A percentile compares a stretch with the other conserved stretches of the same genome.
Evolutionary conservation across 2,797 vertebrate species (phyloP).

Genomic region (Brachyalestes nurse): DNA sequence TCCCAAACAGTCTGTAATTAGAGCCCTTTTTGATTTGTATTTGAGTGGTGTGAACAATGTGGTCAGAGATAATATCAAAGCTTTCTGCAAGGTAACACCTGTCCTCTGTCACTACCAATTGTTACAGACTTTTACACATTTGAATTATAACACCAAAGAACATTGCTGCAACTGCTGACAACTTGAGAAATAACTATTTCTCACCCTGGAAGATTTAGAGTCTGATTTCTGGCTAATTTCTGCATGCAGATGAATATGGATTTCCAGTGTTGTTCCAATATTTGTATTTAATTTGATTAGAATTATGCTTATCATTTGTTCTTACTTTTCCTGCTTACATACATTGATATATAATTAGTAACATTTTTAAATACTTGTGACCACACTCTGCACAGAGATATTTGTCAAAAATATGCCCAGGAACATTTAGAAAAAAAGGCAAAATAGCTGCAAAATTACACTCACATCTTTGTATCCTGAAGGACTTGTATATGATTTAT

Average conservation of each 20-base stretch:
- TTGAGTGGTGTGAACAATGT: slow-evolving; percentile 25
- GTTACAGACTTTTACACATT: slow-evolving; percentile 24
- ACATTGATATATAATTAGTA: no score
- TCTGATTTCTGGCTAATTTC: slow-evolving; percentile 2
- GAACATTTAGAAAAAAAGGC: no score
- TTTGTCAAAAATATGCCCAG: no score
- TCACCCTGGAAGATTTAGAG: background rate
- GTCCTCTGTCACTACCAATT: slow-evolving; percentile 14
- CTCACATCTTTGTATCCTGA: background rate
- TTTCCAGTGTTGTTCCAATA: no score
- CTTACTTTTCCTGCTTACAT: no score
- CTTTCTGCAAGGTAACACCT: slow-evolving; percentile 26
- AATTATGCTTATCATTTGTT: no score
- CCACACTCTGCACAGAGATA: no score
- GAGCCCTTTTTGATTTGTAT: slow-evolving; percentile 3
- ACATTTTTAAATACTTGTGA: no score
- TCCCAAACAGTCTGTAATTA: slow-evolving; percentile 22
- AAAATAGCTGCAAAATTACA: no score
- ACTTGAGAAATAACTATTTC: slow-evolving; percentile 14
- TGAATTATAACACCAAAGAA: slow-evolving; percentile 25
- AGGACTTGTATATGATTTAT: no score
- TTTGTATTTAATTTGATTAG: no score
- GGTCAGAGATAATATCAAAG: slow-evolving; percentile 25
- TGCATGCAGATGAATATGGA: no score
- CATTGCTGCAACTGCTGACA: slow-evolving; percentile 17